phyloP scores from a whole-genome alignment of 2,797 vertebrate genomes.

The Silurus aristotelis region DNA sequence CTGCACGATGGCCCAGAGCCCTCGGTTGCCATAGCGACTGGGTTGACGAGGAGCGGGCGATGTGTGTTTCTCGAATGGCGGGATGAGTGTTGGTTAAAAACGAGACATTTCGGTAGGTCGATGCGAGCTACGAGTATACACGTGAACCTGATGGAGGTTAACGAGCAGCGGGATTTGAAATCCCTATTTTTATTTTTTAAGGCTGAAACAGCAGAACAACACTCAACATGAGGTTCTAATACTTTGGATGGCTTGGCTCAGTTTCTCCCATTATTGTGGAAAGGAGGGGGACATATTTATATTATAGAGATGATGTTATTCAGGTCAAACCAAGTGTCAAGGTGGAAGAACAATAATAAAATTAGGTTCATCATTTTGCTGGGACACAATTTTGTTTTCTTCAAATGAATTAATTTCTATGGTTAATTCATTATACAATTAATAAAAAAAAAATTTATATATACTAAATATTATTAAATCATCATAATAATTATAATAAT shows the following conservation, averaged over 20 bases:
- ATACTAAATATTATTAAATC: no score
- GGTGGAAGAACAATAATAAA: not conserved
- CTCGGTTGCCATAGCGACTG: conserved; percentile 52
- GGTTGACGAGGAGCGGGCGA: conserved; percentile 30
- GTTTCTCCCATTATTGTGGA: not conserved
- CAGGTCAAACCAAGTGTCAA: not conserved
- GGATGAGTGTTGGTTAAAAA: conserved; percentile 23
- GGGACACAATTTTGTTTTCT: no score
- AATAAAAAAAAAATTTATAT: no score
- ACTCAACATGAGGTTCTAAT: not conserved
- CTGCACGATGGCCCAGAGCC: conserved; percentile 44
- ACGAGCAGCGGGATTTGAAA: not conserved
- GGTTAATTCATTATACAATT: no score
- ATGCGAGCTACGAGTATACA: not conserved
- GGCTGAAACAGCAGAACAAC: not conserved
- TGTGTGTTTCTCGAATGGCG: conserved; percentile 35
- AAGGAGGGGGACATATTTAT: not conserved
- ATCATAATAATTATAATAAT: no score
- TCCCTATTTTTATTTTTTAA: not conserved
- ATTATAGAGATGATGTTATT: not conserved
- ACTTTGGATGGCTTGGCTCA: not conserved
- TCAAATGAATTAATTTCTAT: no score
- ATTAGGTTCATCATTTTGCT: not conserved
- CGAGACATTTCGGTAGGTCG: conserved; percentile 20
- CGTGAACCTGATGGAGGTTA: not conserved